Evolutionary conservation across 2,888 invertebrate species (phyloP).

Genomic region (Hyposoter didymator): DNA sequence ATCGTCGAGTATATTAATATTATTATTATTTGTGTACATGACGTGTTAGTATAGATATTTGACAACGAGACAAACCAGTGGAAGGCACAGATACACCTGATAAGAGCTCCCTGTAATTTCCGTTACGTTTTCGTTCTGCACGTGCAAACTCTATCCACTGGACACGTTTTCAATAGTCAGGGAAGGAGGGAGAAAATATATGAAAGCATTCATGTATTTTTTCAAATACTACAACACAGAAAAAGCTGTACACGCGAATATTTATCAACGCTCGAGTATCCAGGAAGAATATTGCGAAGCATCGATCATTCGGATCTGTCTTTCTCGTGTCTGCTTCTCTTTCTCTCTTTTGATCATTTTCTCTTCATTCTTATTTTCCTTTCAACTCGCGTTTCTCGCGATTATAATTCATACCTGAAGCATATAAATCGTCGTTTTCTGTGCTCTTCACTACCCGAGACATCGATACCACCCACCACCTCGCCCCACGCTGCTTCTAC

Average conservation of each 20-base stretch:
- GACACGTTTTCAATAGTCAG: conserved; percentile 58
- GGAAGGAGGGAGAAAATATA: conserved; percentile 26
- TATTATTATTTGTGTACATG: background rate
- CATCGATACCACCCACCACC: conserved; percentile 38
- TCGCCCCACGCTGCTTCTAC: background rate
- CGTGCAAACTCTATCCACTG: conserved; percentile 12
- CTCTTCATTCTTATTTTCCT: conserved; percentile 23
- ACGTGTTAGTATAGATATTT: conserved; percentile 24
- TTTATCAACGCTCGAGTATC: conserved; percentile 29
- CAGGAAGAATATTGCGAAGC: conserved; percentile 60
- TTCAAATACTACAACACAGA: conserved; percentile 37
- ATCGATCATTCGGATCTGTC: conserved; percentile 55
- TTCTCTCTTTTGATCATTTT: conserved; percentile 1
- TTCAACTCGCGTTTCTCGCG: conserved; percentile 40
- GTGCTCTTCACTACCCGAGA: conserved; percentile 30
- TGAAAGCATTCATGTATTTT: conserved; percentile 38
- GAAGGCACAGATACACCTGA: conserved; percentile 34
- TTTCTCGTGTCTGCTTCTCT: background rate
- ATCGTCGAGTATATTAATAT: background rate
- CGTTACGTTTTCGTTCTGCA: conserved; percentile 28
- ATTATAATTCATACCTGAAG: conserved; percentile 62
- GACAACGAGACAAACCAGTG: conserved; percentile 32
- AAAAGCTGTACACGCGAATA: conserved; percentile 32
- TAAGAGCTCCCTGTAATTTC: conserved; percentile 56
- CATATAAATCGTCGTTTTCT: conserved; percentile 58